These are phyloP conservation scores for Alligator sinensis DNA, from an alignment of 2,113 vertebrate species.

Conservation along the genomic window DNA sequence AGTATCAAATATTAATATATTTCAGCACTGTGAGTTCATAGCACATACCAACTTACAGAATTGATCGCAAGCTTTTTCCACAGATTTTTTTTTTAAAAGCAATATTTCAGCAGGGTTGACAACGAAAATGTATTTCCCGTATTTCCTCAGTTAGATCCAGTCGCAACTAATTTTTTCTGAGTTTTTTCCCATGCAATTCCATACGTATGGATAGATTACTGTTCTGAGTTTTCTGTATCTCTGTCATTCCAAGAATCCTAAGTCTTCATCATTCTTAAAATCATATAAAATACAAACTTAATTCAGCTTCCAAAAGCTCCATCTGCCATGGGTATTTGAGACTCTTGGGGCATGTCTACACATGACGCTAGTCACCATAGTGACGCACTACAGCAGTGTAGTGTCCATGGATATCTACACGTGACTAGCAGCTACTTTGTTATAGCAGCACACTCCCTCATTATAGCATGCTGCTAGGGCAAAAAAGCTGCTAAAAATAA, in stretches of 20 bases:
- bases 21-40: neutral
- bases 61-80: too few species aligned
- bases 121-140: neutral
- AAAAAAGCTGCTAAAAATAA: too few species aligned
- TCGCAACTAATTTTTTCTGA: neutral
- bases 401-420: too few species aligned
- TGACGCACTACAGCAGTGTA: too few species aligned
- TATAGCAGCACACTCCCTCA: too few species aligned
- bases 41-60: neutral
- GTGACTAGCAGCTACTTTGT: too few species aligned
- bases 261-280: neutral
- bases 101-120: neutral
- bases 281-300: neutral
- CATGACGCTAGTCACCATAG: too few species aligned
- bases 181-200: slow-evolving; percentile 11
- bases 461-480: too few species aligned
- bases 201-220: neutral
- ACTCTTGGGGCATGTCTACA: too few species aligned
- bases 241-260: neutral
- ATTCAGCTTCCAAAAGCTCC: neutral
- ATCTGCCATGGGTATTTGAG: neutral
- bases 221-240: neutral
- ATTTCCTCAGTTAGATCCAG: neutral
- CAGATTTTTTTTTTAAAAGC: neutral
- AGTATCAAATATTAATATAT: neutral